Evolutionary conservation across 2,113 vertebrate genomes (phyloP), one percentile per base, ranked within the genome.

Genomic region (Protomyctophum bolini): DNA sequence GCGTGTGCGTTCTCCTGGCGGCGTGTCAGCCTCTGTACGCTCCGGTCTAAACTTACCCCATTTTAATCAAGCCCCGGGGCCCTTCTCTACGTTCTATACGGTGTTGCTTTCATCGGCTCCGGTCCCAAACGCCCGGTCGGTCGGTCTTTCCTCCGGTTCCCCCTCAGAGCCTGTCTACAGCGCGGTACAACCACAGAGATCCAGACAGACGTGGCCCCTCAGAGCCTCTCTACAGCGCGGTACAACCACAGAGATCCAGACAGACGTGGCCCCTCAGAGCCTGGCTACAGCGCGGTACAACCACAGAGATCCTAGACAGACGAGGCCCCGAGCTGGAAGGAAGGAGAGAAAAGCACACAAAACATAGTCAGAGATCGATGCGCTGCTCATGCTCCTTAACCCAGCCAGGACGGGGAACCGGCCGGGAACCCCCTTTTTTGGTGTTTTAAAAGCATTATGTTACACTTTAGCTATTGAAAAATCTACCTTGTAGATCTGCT

Each of bases 41-140:
- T 74, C 76, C 63, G 5, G 33, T 70, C 82, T 84, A 76, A 81
- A 91, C 91, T 80, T 82, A 93, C 91, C 92, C 92, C 92, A 92
- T 92, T 87, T 86, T 92, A 88, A 87, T 87, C 76, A 84, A 76
- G 66, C 73, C 63, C 69, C 60, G 75, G 60, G 64, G 66, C 50
- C 75, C 68, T 21, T 21, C 21, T 83, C 33, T 68, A 11, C 60
- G 66, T 21, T n/a, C n/a, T n/a, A 58, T 56, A 10, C 55, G 62
- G 60, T 5, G 70, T 63, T 76, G 51, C 72, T 48, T 77, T 85
- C 88, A 79, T 66, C 72, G 87, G 85, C 83, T 86, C 71, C 8
- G 65, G 68, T 86, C 77, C 86, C 82, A 56, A 80, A 77, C 2
- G 56, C 62, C 76, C 8, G 0, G 21, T 21, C 21, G n/a, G 14